These are phyloP conservation scores for Cheilosia variabilis DNA, from an alignment of 2,888 invertebrate species.

Conservation along the genomic window DNA sequence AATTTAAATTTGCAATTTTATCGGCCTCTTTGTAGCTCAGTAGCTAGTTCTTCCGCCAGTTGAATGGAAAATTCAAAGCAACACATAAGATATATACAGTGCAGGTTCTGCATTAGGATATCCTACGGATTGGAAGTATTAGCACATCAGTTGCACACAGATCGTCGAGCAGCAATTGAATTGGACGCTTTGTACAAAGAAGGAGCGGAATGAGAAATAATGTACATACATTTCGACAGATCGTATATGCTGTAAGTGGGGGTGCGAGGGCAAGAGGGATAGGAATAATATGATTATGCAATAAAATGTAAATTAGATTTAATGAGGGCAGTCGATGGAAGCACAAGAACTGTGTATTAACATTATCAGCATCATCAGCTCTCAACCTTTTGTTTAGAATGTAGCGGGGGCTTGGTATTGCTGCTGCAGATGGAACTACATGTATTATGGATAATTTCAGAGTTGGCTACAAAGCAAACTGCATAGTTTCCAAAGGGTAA, in stretches of 20 bases:
- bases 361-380: slow-evolving; percentile 2
- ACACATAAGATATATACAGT: slow-evolving; percentile 22
- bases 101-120: slow-evolving; percentile 29
- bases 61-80: slow-evolving; percentile 29
- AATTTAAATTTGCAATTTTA: slow-evolving; percentile 72
- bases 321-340: slow-evolving; percentile 48
- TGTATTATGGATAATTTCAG: neutral
- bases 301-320: slow-evolving; percentile 65
- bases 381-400: slow-evolving; percentile 1
- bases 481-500: neutral
- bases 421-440: neutral
- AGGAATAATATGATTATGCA: slow-evolving; percentile 57
- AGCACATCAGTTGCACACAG: slow-evolving; percentile 48
- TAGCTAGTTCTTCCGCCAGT: slow-evolving; percentile 3
- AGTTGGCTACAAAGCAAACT: neutral
- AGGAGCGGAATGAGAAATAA: slow-evolving; percentile 17
- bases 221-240: slow-evolving; percentile 25
- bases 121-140: slow-evolving; percentile 51
- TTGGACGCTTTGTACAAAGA: slow-evolving; percentile 32
- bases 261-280: neutral
- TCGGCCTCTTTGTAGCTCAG: slow-evolving; percentile 58
- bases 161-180: slow-evolving; percentile 58
- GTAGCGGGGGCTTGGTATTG: neutral
- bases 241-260: neutral
- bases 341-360: slow-evolving; percentile 1